These are phyloP conservation scores for Hapalemur alaotrensis DNA, from an alignment of 2,797 vertebrate species.

Conservation along the genomic window DNA sequence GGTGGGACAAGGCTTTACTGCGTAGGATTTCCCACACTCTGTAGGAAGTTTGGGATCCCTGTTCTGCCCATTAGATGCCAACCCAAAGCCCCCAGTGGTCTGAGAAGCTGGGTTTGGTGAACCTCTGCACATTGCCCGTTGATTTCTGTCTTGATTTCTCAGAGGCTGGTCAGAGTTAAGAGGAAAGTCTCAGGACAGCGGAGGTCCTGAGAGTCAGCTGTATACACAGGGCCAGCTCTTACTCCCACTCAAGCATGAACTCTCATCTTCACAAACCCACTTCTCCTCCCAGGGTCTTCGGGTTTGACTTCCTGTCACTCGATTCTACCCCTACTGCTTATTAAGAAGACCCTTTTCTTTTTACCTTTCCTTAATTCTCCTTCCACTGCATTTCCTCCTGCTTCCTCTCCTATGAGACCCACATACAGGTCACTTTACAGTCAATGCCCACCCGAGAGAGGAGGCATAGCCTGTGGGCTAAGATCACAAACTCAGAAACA, in stretches of 20 bases:
- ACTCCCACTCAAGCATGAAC: too few species aligned
- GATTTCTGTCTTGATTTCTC: neutral
- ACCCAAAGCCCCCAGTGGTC: neutral
- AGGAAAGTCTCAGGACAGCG: neutral
- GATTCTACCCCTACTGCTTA: neutral
- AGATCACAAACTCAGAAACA: neutral
- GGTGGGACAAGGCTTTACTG: neutral
- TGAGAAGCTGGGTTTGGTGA: neutral
- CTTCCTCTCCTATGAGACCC: neutral
- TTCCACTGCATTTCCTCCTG: neutral
- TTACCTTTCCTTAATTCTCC: neutral
- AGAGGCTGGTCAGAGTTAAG: neutral
- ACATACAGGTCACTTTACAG: neutral
- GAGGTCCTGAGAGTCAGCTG: neutral
- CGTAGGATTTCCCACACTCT: neutral
- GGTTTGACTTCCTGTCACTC: neutral
- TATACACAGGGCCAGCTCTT: fast-evolving
- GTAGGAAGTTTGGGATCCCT: neutral
- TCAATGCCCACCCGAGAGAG: neutral
- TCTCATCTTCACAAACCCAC: neutral
- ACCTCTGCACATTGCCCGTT: too few species aligned
- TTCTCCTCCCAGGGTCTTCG: neutral
- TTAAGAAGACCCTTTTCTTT: neutral
- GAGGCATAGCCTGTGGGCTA: too few species aligned
- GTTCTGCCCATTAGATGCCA: neutral